Evolutionary conservation across 37 sponge, comb jelly and placozoan genomes (phyloP).

Genomic region (Beroe forskalii): DNA sequence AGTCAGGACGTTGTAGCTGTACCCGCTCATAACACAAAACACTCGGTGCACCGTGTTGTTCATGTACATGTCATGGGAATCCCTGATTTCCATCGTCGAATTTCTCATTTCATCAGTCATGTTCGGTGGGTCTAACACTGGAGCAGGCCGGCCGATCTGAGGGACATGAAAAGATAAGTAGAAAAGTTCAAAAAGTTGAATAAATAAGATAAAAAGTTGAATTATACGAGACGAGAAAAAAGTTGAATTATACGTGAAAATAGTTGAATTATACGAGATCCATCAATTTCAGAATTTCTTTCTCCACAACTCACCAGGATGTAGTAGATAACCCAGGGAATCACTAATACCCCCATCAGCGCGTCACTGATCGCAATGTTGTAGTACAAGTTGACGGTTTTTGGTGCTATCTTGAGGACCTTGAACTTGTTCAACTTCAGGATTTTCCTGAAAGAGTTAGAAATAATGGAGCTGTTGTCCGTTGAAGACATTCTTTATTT

Average conservation of each 20-base stretch:
- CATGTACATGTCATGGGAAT: neutral
- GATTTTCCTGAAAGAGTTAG: slow-evolving; percentile 56
- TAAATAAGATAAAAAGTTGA: too few relatives aligned
- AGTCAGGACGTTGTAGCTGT: slow-evolving; percentile 7
- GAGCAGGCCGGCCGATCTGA: slow-evolving; percentile 25
- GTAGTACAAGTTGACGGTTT: slow-evolving; percentile 36
- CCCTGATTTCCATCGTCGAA: neutral
- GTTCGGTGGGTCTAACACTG: neutral
- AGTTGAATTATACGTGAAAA: too few relatives aligned
- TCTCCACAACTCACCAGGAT: slow-evolving; percentile 19
- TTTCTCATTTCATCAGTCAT: neutral
- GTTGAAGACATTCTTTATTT: too few relatives aligned
- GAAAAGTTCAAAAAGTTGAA: too few relatives aligned
- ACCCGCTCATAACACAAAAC: slow-evolving; percentile 38
- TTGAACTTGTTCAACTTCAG: slow-evolving; percentile 19
- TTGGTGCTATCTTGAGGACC: slow-evolving; percentile 5
- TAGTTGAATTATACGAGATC: too few relatives aligned
- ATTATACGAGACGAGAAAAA: too few relatives aligned
- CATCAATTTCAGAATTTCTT: too few relatives aligned
- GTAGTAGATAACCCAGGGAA: slow-evolving; percentile 64
- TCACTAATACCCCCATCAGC: slow-evolving; percentile 16
- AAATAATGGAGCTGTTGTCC: too few relatives aligned
- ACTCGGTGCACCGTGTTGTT: slow-evolving; percentile 14
- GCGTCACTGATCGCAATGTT: slow-evolving; percentile 49
- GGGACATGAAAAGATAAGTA: neutral